These are phyloP conservation scores for Macaca mulatta DNA, from an alignment of 2,113 vertebrate genomes.

Conservation along the genomic window DNA sequence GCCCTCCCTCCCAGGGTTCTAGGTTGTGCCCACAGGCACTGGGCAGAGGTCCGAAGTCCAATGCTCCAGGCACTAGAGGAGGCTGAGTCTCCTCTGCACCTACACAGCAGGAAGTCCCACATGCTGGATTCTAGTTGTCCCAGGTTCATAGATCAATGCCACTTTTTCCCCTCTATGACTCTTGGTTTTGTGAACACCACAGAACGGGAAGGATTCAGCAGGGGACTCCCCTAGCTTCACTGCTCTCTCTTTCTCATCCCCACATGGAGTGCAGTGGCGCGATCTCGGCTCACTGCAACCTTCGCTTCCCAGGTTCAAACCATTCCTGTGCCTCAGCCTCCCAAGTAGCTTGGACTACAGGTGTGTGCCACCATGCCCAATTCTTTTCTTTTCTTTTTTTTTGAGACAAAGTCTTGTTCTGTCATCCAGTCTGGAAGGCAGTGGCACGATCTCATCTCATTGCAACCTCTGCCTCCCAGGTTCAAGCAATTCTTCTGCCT, in stretches of 20 bases:
- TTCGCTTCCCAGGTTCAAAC: not conserved
- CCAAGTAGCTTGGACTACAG: not conserved
- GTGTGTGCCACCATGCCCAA: not conserved
- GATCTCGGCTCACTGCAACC: not conserved
- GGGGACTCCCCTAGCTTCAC: not conserved
- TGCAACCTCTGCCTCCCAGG: too few relatives aligned
- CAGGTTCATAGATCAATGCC: not conserved
- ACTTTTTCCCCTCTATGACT: not conserved
- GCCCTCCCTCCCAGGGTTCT: not conserved
- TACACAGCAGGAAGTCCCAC: not conserved
- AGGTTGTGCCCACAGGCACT: not conserved
- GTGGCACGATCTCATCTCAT: too few relatives aligned
- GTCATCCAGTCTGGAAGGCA: not conserved
- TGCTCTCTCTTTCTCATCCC: not conserved
- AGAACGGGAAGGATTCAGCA: not conserved
- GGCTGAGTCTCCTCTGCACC: not conserved
- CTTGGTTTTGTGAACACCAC: not conserved
- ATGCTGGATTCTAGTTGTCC: not conserved
- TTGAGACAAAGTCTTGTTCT: not conserved
- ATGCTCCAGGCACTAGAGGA: not conserved
- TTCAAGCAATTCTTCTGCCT: too few relatives aligned
- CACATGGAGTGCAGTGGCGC: not conserved
- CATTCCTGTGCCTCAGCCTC: not conserved
- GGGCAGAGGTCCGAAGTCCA: not conserved
- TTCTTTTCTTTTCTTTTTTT: not conserved